phyloP scores from a whole-genome alignment of 2,888 invertebrate genomes.

The Glaucopsyche alexis region DNA sequence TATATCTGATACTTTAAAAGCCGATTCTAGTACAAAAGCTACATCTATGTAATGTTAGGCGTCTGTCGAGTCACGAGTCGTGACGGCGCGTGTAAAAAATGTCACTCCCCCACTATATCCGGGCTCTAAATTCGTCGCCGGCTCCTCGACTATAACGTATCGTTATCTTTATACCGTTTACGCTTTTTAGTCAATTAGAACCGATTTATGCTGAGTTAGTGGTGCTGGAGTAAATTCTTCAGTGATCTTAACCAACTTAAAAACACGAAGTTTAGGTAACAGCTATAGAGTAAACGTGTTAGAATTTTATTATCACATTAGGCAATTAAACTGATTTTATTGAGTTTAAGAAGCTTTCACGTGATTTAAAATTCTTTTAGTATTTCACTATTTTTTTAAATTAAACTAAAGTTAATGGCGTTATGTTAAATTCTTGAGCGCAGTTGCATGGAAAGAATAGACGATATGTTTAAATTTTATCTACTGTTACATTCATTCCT shows the following conservation, averaged over 20 bases:
- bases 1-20: not conserved
- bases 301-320: not conserved
- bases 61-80: conserved; percentile 29
- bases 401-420: not conserved
- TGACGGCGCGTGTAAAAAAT: conserved; percentile 53
- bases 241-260: not conserved
- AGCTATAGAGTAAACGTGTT: not conserved
- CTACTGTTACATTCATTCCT: no score
- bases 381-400: not conserved
- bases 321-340: not conserved
- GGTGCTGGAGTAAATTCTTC: not conserved
- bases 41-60: conserved; percentile 29
- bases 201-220: conserved; percentile 17
- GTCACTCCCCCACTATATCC: conserved; percentile 63
- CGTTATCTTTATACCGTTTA: conserved; percentile 28
- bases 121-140: conserved; percentile 63
- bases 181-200: conserved; percentile 28
- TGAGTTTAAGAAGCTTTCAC: not conserved
- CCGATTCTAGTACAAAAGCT: conserved; percentile 31
- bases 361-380: not conserved
- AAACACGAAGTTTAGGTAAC: not conserved
- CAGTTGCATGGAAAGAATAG: not conserved
- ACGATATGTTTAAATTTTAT: not conserved
- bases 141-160: conserved; percentile 33
- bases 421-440: not conserved